phyloP scores from a whole-genome alignment of 2,113 vertebrate species.

The Psophia crepitans region DNA sequence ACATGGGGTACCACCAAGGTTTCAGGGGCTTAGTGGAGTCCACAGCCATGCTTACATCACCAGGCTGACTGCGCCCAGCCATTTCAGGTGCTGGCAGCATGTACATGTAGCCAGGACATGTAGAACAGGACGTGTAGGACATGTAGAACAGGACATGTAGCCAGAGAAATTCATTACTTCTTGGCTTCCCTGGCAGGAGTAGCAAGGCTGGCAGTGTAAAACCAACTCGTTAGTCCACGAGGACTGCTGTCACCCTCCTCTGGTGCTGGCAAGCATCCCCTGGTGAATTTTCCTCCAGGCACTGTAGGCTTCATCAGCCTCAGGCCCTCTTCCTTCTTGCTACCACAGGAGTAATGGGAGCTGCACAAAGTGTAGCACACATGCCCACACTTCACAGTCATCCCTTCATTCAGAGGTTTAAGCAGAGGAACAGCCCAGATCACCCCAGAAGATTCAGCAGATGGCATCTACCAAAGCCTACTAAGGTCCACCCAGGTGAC shows the following conservation, averaged over 20 bases:
- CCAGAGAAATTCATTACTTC: fast-evolving
- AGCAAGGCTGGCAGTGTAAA: neutral
- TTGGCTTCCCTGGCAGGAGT: neutral
- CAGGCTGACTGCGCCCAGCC: neutral
- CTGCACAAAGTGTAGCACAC: neutral
- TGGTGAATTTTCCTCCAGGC: neutral
- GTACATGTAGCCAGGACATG: too few relatives aligned
- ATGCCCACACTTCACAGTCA: fast-evolving
- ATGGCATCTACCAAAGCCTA: neutral
- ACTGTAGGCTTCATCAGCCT: neutral
- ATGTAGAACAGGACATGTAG: neutral
- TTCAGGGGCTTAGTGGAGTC: neutral
- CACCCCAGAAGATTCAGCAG: neutral
- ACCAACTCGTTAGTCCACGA: neutral
- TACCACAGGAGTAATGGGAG: fast-evolving
- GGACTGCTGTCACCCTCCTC: neutral
- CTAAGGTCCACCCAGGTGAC: neutral
- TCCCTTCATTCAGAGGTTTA: too few relatives aligned
- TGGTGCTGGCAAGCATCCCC: neutral
- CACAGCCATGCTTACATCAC: neutral
- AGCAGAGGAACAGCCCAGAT: neutral
- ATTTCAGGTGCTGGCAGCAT: neutral
- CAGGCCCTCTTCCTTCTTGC: neutral
- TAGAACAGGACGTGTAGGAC: neutral
- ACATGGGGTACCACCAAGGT: neutral